Conservation (phyloP, 2,888 invertebrate species). For the Dione vanillae region DNA sequence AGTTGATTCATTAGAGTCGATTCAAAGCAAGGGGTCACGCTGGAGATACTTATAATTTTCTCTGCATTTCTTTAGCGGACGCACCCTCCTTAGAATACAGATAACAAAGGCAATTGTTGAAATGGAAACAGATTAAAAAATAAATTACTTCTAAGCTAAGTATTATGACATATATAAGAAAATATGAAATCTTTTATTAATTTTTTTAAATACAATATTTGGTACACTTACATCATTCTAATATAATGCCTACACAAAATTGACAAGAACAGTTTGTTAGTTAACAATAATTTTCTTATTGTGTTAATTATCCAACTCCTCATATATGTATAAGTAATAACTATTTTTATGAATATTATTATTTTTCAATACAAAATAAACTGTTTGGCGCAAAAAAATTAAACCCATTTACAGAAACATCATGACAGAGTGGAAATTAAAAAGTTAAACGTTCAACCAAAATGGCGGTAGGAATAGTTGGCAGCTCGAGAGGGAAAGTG, state of each 20-base stretch:
- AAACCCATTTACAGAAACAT: slow-evolving; percentile 40
- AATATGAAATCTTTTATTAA: neutral
- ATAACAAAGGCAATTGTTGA: slow-evolving; percentile 40
- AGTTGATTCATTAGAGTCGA: slow-evolving; percentile 54
- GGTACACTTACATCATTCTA: too few relatives aligned
- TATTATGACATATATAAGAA: neutral
- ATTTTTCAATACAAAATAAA: slow-evolving; percentile 4
- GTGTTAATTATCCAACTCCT: too few relatives aligned
- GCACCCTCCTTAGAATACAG: slow-evolving; percentile 38
- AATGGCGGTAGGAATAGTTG: slow-evolving; percentile 76
- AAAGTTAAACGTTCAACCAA: slow-evolving; percentile 73
- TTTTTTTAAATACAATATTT: too few relatives aligned
- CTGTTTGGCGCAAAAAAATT: slow-evolving; percentile 12
- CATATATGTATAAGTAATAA: neutral
- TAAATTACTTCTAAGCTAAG: slow-evolving; percentile 5
- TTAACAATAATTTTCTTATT: too few relatives aligned
- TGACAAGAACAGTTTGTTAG: too few relatives aligned
- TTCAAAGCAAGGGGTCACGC: slow-evolving; percentile 51
- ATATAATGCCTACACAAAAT: too few relatives aligned
- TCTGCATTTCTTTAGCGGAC: slow-evolving; percentile 45
- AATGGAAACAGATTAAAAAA: slow-evolving; percentile 28
- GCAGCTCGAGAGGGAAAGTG: slow-evolving; percentile 73
- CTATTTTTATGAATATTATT: neutral
- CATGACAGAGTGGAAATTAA: slow-evolving; percentile 61
- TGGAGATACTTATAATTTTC: slow-evolving; percentile 46